These are phyloP conservation scores for Diprion similis DNA, from an alignment of 1,140 invertebrate species.

Conservation along the genomic window DNA sequence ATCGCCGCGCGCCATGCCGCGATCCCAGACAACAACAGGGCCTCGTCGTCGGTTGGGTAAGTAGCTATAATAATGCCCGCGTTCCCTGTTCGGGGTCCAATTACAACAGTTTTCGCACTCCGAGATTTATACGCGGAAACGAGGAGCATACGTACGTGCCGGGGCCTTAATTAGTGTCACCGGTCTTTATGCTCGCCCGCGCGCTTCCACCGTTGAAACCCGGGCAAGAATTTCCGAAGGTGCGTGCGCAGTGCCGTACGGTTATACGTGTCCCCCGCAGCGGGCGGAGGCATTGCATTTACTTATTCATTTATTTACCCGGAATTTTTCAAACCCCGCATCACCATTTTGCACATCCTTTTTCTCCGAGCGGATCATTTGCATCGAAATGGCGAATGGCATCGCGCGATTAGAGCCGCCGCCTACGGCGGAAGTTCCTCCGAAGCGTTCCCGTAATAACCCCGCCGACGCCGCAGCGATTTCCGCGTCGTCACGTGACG, in stretches of 20 bases:
- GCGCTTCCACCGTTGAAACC: not conserved
- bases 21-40: not conserved
- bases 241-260: not conserved
- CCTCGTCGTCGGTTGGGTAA: not conserved
- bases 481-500: too few relatives aligned
- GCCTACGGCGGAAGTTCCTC: too few relatives aligned
- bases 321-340: too few relatives aligned
- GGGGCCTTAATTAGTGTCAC: conserved; percentile 23
- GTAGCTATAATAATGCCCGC: conserved; percentile 20
- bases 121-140: conserved; percentile 28
- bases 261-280: too few relatives aligned
- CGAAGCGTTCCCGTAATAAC: too few relatives aligned
- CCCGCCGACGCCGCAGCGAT: too few relatives aligned
- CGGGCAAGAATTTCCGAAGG: not conserved
- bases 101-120: conserved; percentile 37
- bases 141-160: conserved; percentile 2
- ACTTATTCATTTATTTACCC: too few relatives aligned
- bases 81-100: conserved; percentile 16
- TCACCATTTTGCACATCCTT: too few relatives aligned
- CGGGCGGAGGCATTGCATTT: too few relatives aligned
- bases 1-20: conserved; percentile 1
- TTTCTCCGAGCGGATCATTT: too few relatives aligned
- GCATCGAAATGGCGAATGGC: too few relatives aligned
- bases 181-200: conserved; percentile 16
- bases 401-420: too few relatives aligned